A percentile compares a stretch with the other conserved stretches of the same genome.
Evolutionary conservation across 2,888 invertebrate species (phyloP).

Genomic region (Pachydiplax longipennis): DNA sequence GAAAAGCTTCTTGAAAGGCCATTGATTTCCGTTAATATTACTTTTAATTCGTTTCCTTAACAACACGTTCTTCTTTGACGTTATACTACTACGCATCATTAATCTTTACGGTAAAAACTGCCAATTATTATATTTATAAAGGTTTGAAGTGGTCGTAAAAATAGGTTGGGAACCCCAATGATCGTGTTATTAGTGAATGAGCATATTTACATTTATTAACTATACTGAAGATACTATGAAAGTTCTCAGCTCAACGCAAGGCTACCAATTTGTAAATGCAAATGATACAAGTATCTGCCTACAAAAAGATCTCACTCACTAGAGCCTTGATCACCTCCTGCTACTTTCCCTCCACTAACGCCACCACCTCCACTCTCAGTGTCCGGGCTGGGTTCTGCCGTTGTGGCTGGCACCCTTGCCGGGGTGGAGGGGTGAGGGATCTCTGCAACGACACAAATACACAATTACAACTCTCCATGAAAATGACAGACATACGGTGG

Average conservation of each 20-base stretch:
- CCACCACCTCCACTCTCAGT: slow-evolving; percentile 10
- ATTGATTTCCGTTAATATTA: too few relatives aligned
- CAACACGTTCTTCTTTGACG: too few relatives aligned
- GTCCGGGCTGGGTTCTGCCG: slow-evolving; percentile 42
- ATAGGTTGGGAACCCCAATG: too few relatives aligned
- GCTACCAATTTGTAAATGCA: neutral
- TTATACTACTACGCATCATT: too few relatives aligned
- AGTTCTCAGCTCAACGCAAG: neutral
- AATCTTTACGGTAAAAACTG: too few relatives aligned
- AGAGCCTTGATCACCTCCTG: slow-evolving; percentile 23
- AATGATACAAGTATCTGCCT: neutral
- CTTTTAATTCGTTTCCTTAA: too few relatives aligned
- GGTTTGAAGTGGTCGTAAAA: too few relatives aligned
- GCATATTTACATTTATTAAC: too few relatives aligned
- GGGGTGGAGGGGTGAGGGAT: slow-evolving; percentile 46
- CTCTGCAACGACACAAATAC: slow-evolving; percentile 42
- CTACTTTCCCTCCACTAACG: slow-evolving; percentile 12
- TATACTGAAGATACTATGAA: neutral
- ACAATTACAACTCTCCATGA: neutral
- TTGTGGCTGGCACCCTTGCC: slow-evolving; percentile 40
- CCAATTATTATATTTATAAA: too few relatives aligned
- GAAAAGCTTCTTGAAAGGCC: too few relatives aligned
- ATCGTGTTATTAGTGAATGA: too few relatives aligned
- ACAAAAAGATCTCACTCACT: slow-evolving; percentile 3
- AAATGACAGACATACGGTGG: neutral